Evolutionary conservation across 2,113 vertebrate genomes (phyloP).

Genomic region (Hydrolagus affinis): DNA sequence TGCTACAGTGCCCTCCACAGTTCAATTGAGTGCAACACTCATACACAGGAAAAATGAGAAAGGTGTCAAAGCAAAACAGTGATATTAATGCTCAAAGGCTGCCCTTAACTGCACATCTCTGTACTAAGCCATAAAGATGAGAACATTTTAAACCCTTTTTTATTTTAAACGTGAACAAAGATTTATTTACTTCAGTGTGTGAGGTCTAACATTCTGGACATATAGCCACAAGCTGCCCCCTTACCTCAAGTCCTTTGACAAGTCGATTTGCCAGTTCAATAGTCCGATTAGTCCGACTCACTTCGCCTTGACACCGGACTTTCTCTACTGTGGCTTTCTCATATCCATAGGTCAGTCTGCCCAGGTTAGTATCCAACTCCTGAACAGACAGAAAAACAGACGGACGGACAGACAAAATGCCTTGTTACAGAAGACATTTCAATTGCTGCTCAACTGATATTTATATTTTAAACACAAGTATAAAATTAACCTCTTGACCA

Average conservation of each 20-base stretch:
- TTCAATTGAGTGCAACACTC: too few species aligned
- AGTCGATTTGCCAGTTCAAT: slow-evolving; percentile 62
- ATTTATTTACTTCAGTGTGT: background rate
- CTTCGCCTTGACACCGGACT: slow-evolving; percentile 61
- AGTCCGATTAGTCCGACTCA: slow-evolving; percentile 57
- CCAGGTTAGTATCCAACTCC: slow-evolving; percentile 64
- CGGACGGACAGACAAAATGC: background rate
- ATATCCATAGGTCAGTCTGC: slow-evolving; percentile 58
- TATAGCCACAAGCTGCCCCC: slow-evolving; percentile 25
- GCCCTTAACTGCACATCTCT: background rate
- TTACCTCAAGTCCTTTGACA: slow-evolving; percentile 65
- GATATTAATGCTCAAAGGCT: background rate
- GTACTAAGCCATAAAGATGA: background rate
- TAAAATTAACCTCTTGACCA: background rate
- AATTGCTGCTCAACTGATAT: background rate
- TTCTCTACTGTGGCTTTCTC: slow-evolving; percentile 63
- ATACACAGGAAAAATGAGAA: too few species aligned
- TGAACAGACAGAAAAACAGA: slow-evolving; percentile 38
- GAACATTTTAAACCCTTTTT: background rate
- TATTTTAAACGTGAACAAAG: background rate
- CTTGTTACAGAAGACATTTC: background rate
- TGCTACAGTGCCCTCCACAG: too few species aligned
- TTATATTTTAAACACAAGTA: background rate
- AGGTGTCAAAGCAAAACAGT: background rate
- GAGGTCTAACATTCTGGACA: background rate